Conservation (phyloP, 2,113 vertebrate species). For the Larimichthys crocea region DNA sequence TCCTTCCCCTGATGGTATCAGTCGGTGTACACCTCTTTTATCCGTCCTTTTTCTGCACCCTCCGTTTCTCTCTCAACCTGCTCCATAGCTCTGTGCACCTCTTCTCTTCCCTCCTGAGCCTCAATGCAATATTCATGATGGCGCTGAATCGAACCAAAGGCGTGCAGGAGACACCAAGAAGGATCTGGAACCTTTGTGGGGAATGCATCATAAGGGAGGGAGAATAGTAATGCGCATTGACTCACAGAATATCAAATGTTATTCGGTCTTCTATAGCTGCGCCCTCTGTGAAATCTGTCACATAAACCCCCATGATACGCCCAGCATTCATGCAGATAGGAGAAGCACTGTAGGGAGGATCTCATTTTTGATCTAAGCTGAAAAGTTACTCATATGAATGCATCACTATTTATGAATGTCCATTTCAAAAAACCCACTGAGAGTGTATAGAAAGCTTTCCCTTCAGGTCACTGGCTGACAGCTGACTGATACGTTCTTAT, state of each 20-base stretch:
- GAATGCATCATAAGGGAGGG: conserved; percentile 31
- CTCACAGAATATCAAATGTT: conserved; percentile 23
- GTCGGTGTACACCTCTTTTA: not conserved
- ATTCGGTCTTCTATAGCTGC: conserved; percentile 9
- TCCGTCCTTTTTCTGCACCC: conserved; percentile 4
- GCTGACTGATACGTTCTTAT: not conserved
- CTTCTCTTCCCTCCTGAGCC: conserved; percentile 18
- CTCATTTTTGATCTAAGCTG: not conserved
- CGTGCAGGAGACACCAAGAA: conserved; percentile 25
- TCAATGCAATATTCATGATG: conserved; percentile 70
- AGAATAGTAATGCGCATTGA: conserved; percentile 17
- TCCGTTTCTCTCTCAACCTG: conserved; percentile 11
- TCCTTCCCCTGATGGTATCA: conserved; percentile 32
- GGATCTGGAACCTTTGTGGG: conserved; percentile 44
- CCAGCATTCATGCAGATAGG: not conserved
- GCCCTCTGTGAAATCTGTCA: conserved; percentile 12
- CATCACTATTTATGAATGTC: not conserved
- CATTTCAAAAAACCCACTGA: not conserved
- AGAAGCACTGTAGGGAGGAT: not conserved
- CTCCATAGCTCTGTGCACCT: conserved; percentile 1
- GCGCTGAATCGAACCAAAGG: conserved; percentile 27
- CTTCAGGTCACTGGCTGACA: not conserved
- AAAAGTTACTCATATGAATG: not conserved
- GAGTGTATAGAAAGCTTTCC: not conserved
- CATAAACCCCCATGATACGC: conserved; percentile 15